phyloP scores from a whole-genome alignment of 1,140 invertebrate species.

The Coboldia fuscipes region DNA sequence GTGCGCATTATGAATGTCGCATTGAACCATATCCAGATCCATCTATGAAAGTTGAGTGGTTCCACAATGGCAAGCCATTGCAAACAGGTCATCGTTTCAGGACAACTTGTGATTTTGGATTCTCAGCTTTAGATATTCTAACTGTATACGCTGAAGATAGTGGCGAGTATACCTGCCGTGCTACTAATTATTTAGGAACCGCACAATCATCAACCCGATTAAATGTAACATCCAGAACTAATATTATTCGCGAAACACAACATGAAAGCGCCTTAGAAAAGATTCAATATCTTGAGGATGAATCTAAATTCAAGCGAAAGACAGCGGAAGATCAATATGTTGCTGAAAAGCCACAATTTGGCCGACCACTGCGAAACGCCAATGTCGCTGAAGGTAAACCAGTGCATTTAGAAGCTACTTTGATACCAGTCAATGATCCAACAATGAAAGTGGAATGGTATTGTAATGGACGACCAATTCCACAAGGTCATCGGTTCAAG shows the following conservation, averaged over 20 bases:
- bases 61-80: constrained; percentile 79
- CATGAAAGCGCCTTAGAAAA: constrained; percentile 83
- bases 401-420: constrained; percentile 84
- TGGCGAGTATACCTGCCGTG: constrained; percentile 77
- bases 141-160: constrained; percentile 85
- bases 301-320: constrained; percentile 49
- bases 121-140: constrained; percentile 79
- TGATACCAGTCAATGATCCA: constrained; percentile 87
- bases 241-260: constrained; percentile 82
- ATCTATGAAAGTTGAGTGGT: constrained; percentile 84
- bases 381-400: constrained; percentile 69
- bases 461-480: constrained; percentile 74
- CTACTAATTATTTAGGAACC: constrained; percentile 69
- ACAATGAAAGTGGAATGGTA: constrained; percentile 93
- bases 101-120: constrained; percentile 86
- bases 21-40: constrained; percentile 91
- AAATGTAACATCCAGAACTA: constrained; percentile 59
- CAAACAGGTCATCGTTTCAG: constrained; percentile 78
- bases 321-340: constrained; percentile 47
- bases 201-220: constrained; percentile 60
- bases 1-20: constrained; percentile 87
- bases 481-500: constrained; percentile 75
- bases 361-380: constrained; percentile 66
- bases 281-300: constrained; percentile 79
- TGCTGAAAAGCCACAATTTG: constrained; percentile 72